Base-by-base conservation (phyloP, 2,888 invertebrate genomes). In the Drosophila meridionalis region DNA sequence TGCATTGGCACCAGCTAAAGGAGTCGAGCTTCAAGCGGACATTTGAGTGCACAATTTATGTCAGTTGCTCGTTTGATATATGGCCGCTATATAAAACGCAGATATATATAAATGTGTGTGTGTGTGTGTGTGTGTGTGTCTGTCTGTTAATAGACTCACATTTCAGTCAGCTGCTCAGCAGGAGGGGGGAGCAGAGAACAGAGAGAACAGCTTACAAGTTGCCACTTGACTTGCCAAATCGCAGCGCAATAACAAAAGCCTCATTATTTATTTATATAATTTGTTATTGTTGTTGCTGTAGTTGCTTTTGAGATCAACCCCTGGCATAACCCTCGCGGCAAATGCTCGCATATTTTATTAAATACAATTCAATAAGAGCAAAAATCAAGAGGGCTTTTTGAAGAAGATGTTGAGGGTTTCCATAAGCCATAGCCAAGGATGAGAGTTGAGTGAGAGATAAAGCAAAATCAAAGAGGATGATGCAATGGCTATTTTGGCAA, bases 351-450 rank as follows among this genome's bases (percentile, higher is more conserved):
- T 85, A 85, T 87, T 82, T 78, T 87, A 87, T 89, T 87, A 87
- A 87, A 83, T 83, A 87, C 80, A 89, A 87, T 87, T 89, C 87
- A 87, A 87, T 89, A 83, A 83, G 48, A 71, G 71, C 72, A 66
- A 64, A 69, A 64, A 63, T 69, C 62, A 71, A 50, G 68, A 68
- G 76, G 64, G 64, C 68, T 57, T 63, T 62, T 62, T 66, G 45
- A 47, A 63, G 70, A 57, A 53, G 62, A 57, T 67, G 48, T 28
- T 40, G 43, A 34, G 43, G 57, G 57, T 14, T 36, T 28, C 45
- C 45, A 36, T 28, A 58, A 57, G 57, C 43, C 53, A 26, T 26
- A 4, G 32, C 57, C 20, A 26, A 20, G 30, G 40, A 56, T 42
- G 40, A 6, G 42, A 3, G 38, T 7, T 43, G 32, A 34, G 47